Evolutionary conservation across 2,797 vertebrate species (phyloP).

Genomic region (Mycteria americana): DNA sequence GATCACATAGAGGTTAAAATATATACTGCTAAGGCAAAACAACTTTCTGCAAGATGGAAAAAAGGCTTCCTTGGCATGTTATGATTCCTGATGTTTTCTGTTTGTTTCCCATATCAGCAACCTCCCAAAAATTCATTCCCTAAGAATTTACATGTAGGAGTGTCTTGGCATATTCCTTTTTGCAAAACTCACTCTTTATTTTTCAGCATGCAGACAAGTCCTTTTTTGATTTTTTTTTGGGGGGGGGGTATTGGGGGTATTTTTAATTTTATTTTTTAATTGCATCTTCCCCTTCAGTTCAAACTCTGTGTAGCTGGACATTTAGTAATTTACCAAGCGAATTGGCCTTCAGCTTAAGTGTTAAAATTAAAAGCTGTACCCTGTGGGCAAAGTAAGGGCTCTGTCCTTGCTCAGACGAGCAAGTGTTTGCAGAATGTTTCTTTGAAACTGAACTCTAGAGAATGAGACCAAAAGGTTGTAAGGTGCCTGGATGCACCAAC

Average conservation of each 20-base stretch:
- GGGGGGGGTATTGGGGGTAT: not conserved
- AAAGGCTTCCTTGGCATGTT: not conserved
- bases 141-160: constrained; percentile 11
- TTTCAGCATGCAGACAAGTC: not conserved
- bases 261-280: not conserved
- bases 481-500: not conserved
- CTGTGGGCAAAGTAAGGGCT: not conserved
- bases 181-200: not conserved
- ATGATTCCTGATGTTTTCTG: constrained; percentile 13
- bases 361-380: not conserved
- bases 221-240: not conserved
- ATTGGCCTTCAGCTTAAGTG: not conserved
- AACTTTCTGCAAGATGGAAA: not conserved
- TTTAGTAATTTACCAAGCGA: not conserved
- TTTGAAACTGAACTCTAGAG: not conserved
- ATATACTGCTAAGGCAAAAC: not conserved
- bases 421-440: not conserved
- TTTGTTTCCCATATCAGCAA: constrained; percentile 12
- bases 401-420: not conserved
- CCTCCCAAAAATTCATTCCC: constrained; percentile 37
- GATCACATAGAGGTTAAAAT: not conserved
- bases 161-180: constrained; percentile 16
- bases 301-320: not conserved
- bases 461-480: not conserved
- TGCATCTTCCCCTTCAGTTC: not conserved